Conservation (phyloP, 2,888 invertebrate genomes). For the Axea sp. region DNA sequence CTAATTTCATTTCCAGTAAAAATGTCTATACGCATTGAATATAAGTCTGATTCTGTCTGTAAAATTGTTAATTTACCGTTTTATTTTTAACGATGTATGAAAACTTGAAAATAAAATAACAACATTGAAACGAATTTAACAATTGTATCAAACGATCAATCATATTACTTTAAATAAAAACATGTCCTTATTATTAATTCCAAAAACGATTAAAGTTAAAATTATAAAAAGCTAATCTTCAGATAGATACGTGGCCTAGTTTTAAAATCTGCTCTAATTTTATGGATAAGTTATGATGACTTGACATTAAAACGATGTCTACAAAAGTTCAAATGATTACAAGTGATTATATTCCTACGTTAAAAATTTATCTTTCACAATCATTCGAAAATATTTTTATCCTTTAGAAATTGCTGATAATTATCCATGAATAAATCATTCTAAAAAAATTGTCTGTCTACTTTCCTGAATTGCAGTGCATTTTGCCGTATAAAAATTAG, state of each 20-base stretch:
- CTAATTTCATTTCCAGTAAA: constrained; percentile 34
- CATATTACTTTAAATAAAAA: constrained; percentile 9
- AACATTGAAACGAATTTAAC: constrained; percentile 14
- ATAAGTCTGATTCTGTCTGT: constrained; percentile 22
- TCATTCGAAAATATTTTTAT: constrained; percentile 9
- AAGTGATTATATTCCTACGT: background rate
- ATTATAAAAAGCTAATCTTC: constrained; percentile 32
- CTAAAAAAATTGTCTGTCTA: background rate
- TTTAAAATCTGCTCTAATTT: constrained; percentile 26
- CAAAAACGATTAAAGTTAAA: constrained; percentile 22
- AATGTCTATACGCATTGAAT: constrained; percentile 12
- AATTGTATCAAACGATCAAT: constrained; percentile 18
- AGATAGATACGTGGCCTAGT: constrained; percentile 20
- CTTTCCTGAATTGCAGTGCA: constrained; percentile 11
- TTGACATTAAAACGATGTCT: constrained; percentile 22
- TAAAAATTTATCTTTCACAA: background rate
- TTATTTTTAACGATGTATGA: background rate
- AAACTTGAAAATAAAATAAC: constrained; percentile 17
- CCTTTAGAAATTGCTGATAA: constrained; percentile 10
- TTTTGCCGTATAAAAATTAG: constrained; percentile 31
- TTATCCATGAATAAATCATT: constrained; percentile 13
- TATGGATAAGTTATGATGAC: constrained; percentile 29
- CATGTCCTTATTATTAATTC: constrained; percentile 25
- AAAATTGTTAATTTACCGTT: no score
- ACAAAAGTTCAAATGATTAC: constrained; percentile 25